Conservation (phyloP, 1,140 invertebrate species). For the Zaprionus vittiger region DNA sequence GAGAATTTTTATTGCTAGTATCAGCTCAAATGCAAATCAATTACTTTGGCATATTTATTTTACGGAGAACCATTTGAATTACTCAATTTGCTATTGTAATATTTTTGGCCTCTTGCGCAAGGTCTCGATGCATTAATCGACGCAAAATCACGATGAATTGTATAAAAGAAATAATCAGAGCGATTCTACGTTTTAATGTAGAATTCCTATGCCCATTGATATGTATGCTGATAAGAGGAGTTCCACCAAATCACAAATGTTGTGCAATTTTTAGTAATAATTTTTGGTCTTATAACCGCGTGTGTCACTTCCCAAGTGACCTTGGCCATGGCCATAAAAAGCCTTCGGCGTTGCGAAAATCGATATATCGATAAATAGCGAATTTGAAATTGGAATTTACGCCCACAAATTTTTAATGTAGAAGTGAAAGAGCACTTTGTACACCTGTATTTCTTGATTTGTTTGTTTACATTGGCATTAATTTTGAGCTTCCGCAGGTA, state of each 20-base stretch:
- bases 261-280: neutral
- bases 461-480: slow-evolving; percentile 65
- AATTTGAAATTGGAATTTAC: neutral
- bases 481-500: slow-evolving; percentile 45
- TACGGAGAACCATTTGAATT: neutral
- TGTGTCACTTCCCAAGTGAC: slow-evolving; percentile 22
- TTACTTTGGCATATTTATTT: neutral
- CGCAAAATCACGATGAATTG: slow-evolving; percentile 46
- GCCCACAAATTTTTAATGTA: neutral
- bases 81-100: neutral
- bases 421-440: neutral
- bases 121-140: slow-evolving; percentile 19
- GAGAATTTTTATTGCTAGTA: neutral
- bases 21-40: neutral
- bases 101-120: slow-evolving; percentile 1
- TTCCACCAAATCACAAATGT: neutral
- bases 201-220: neutral
- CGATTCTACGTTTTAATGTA: neutral
- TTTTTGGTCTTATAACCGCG: neutral
- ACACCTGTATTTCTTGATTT: slow-evolving; percentile 29
- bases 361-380: slow-evolving; percentile 47
- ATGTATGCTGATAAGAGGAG: slow-evolving; percentile 12
- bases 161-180: slow-evolving; percentile 1
- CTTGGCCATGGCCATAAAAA: slow-evolving; percentile 20
- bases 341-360: slow-evolving; percentile 27